Base-by-base conservation (phyloP, 2,113 vertebrate genomes). In the Spheniscus mendiculus region DNA sequence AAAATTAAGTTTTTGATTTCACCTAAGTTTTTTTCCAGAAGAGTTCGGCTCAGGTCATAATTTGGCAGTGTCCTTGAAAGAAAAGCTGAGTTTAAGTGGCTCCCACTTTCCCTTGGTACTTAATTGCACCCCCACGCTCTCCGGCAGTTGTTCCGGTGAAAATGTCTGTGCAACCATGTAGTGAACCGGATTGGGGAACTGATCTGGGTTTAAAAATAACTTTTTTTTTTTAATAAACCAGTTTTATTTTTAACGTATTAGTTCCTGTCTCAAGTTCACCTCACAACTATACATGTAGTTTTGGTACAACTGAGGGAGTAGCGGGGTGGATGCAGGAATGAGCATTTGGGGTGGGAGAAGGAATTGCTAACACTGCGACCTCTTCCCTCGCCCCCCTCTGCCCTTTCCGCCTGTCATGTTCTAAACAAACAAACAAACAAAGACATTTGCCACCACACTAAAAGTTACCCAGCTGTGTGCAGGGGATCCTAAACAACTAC, bases 131-230 rank as follows among this genome's bases (percentile, higher is more conserved):
- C 90, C 89, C 71, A 83, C 67, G 2, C 58, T 66, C 58, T 81
- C 23, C 80, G 86, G 70, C 93, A 70, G 83, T 93, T 96, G 93
- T 96, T 96, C 89, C 34, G 34, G 74, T 90, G 82, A 23, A 55
- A 63, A 47, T 26, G n/a, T 58, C 82, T 67, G 11, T 79, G 49
- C 34, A 62, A 3, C 81, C 45, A 0, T 27, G 17, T 16, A 56
- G 66, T 80, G 82, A 96, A 63, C n/a, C 16, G 63, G 71, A 36
- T 0, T 77, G 91, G 58, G 69, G 76, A 81, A 66, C 80, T 58
- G 93, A 92, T 63, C 71, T 30, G 55, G 15, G 16, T 34, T 95
- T 93, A 90, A 96, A 95, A 93, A 96, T 95, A 96, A 44, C 69
- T 65, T 58, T 90, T 42, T 42, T 42, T 42, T 88, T 93, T 32